These are phyloP conservation scores for Synanthedon formicaeformis DNA, from an alignment of 2,888 invertebrate genomes.

Conservation along the genomic window DNA sequence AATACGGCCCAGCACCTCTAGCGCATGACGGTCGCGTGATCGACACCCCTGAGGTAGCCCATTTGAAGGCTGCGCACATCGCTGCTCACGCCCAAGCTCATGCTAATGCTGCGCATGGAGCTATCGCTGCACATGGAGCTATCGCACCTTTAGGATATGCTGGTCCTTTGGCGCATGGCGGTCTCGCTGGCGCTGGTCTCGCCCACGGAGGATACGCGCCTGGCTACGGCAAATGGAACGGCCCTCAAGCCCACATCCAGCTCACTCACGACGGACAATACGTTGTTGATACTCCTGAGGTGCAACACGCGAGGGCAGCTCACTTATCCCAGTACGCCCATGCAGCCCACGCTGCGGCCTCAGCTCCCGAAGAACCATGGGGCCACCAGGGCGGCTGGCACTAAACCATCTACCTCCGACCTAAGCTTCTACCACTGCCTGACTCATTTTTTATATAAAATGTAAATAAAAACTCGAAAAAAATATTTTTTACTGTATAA, in stretches of 20 bases:
- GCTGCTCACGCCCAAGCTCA: slow-evolving; percentile 57
- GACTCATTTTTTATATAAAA: slow-evolving; percentile 60
- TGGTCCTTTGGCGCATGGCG: neutral
- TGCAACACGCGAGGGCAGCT: slow-evolving; percentile 59
- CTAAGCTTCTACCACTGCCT: slow-evolving; percentile 34
- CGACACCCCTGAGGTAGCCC: slow-evolving; percentile 69
- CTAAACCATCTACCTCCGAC: slow-evolving; percentile 42
- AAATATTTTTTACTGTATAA: slow-evolving; percentile 51
- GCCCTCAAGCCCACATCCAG: slow-evolving; percentile 63
- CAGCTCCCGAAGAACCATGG: slow-evolving; percentile 60
- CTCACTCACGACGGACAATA: slow-evolving; percentile 64
- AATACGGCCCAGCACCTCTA: slow-evolving; percentile 64
- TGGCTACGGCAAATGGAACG: slow-evolving; percentile 61
- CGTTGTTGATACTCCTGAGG: slow-evolving; percentile 64
- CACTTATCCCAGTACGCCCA: slow-evolving; percentile 54
- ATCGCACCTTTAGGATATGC: neutral
- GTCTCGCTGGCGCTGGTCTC: neutral
- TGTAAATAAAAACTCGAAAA: slow-evolving; percentile 42
- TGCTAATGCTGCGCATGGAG: slow-evolving; percentile 28
- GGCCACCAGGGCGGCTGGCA: slow-evolving; percentile 50
- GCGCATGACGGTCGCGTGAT: slow-evolving; percentile 63
- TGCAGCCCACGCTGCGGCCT: slow-evolving; percentile 58
- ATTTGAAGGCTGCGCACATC: slow-evolving; percentile 68
- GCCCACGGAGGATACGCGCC: slow-evolving; percentile 33
- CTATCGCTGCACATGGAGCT: slow-evolving; percentile 4